Conservation (phyloP, 2,113 vertebrate species). For the Paramisgurnus dabryanus region DNA sequence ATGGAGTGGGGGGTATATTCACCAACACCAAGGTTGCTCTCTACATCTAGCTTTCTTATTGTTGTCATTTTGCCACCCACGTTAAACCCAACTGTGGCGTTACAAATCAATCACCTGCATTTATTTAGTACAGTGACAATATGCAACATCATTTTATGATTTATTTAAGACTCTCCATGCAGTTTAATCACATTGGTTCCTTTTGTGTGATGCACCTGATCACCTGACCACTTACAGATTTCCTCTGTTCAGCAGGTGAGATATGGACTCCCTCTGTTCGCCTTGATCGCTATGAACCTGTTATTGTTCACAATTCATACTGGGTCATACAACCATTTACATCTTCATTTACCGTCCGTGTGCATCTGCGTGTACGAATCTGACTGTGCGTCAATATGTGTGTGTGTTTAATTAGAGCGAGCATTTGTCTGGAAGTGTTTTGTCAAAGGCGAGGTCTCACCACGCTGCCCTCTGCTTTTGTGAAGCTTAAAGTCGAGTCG, state of each 20-base stretch:
- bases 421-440: constrained; percentile 48
- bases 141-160: neutral
- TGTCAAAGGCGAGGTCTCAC: constrained; percentile 47
- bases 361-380: neutral
- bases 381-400: constrained; percentile 21
- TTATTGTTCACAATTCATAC: constrained; percentile 10
- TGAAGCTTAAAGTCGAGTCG: constrained; percentile 53
- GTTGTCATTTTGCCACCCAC: neutral
- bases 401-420: constrained; percentile 37
- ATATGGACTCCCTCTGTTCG: neutral
- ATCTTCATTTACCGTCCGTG: constrained; percentile 20
- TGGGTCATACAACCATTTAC: constrained; percentile 26
- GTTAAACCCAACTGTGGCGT: neutral
- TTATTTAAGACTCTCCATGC: neutral
- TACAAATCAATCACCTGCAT: neutral
- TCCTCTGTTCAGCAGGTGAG: neutral
- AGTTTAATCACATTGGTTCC: neutral
- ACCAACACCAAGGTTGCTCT: neutral
- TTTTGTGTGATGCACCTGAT: neutral
- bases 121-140: neutral
- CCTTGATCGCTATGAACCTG: constrained; percentile 5
- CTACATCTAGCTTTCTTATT: neutral
- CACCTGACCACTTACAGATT: neutral
- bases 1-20: neutral
- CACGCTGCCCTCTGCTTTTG: constrained; percentile 55